Base-by-base conservation (phyloP, 2,113 vertebrate genomes). In the Boulengeromyrus knoepffleri region DNA sequence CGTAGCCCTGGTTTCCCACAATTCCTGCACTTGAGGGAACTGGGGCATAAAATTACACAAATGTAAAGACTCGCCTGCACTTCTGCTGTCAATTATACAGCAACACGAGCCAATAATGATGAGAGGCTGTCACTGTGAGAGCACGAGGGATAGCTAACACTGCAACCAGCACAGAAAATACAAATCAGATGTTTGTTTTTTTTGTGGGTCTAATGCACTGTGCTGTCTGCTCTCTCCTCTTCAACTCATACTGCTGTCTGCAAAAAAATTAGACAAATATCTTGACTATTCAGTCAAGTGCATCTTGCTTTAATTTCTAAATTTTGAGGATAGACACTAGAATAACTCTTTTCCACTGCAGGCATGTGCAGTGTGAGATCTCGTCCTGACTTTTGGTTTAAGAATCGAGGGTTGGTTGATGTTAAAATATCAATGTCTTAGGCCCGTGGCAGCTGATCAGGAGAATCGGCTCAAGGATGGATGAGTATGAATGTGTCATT, bases 21-120 rank as follows among this genome's bases (percentile, higher is more conserved):
- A 89, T 52, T 87, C 89, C 89, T 85, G 70, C 89, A 88, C 83
- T 89, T 45, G 24, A 83, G 90, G 92, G 91, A 93, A 94, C 91
- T 94, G 92, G 93, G 94, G 93, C 95, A 94, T 92, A 93, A 94
- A 92, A 90, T 92, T 53, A 46, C 88, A 92, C 62, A 90, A 91
- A 88, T 88, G 45, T 90, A 89, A 89, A 89, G 58, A 77, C 88
- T 92, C 93, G 92, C 50, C 24, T 87, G 91, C 93, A 91, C 90
- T 87, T 1, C 8, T 36, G 83, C 21, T 47, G 83, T 45, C 45
- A 85, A 84, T 46, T 47, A 46, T 45, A 6, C 39, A 47, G 39
- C 8, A 36, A 45, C 39, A 84, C 39, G 17, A 42, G 80, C 80
- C 39, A 46, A 7, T 84, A 84, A 84, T 24, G 21, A 42, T 24